Base-by-base conservation (phyloP, 2,888 invertebrate genomes). In the Oligia strigilis region DNA sequence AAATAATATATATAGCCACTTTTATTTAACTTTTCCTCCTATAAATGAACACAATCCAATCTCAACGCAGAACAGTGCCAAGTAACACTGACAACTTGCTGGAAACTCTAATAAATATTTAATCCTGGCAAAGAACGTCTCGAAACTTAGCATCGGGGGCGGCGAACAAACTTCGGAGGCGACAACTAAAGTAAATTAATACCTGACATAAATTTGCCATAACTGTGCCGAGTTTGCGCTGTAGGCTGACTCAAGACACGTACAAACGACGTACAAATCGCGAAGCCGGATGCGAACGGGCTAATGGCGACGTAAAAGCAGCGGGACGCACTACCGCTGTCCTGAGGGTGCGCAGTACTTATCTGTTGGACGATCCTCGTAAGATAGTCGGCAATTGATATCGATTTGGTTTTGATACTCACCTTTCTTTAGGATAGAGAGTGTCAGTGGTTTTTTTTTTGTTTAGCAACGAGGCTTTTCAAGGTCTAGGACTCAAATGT, bases 171-270 rank as follows among this genome's bases (percentile, higher is more conserved):
- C 94, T 95, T 95, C 90, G 90, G 86, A 91, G 90, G 94, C 94
- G 93, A 94, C 95, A 95, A 95, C 96, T 95, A 94, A 94, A 94
- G 94, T 96, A 96, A 97, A 96, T 97, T 97, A 97, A 96, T 97
- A 96, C 96, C 96, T 96, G 97, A 96, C 97, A 96, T 96, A 95
- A 97, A 97, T 97, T 96, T 96, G 96, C 96, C 96, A 96, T 96
- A 96, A 95, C 94, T 94, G 93, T 91, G 92, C 92, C 87, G 95
- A 96, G 94, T 95, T 96, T 94, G 94, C 92, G 89, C 92, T 89
- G 82, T 93, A 93, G 93, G 93, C 93, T 90, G 93, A 90, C 90
- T 92, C 90, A 92, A 95, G 95, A 95, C 94, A 94, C 88, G 92
- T 93, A 94, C 95, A 94, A 95, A 95, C 93, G 92, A 93, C 90